A percentile compares a stretch with the other conserved stretches of the same genome.
phyloP scores from a whole-genome alignment of 2,113 vertebrate species.

The Larimichthys crocea region DNA sequence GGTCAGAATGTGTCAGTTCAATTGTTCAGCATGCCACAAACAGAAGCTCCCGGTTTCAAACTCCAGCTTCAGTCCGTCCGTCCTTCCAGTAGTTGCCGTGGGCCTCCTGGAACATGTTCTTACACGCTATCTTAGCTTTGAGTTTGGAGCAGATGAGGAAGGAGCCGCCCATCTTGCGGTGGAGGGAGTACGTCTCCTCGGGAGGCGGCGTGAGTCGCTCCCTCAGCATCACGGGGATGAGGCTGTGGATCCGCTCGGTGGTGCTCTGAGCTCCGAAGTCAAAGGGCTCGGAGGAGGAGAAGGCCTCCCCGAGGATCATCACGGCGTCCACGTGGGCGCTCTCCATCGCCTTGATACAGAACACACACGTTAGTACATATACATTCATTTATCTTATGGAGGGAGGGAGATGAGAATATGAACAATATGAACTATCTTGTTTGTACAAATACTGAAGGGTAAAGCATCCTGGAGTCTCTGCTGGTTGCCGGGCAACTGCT shows the following conservation, averaged over 20 bases:
- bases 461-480: neutral
- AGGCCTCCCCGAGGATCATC: slow-evolving; percentile 79
- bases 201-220: slow-evolving; percentile 93
- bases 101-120: slow-evolving; percentile 90
- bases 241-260: slow-evolving; percentile 73
- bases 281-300: slow-evolving; percentile 67
- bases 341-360: slow-evolving; percentile 86
- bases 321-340: slow-evolving; percentile 75
- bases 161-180: slow-evolving; percentile 97
- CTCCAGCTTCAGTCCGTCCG: neutral
- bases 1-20: slow-evolving; percentile 37
- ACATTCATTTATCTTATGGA: no score
- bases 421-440: no score
- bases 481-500: no score
- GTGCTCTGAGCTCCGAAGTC: slow-evolving; percentile 81
- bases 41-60: neutral
- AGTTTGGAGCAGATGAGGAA: slow-evolving; percentile 98
- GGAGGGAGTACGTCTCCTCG: slow-evolving; percentile 95
- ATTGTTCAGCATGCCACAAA: slow-evolving; percentile 39
- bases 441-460: no score
- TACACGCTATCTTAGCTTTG: slow-evolving; percentile 90
- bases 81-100: slow-evolving; percentile 88
- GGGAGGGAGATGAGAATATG: no score
- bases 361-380: neutral
- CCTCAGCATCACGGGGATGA: slow-evolving; percentile 82